phyloP scores from a whole-genome alignment of 2,888 invertebrate species.

The Drosophila austrosaltans region DNA sequence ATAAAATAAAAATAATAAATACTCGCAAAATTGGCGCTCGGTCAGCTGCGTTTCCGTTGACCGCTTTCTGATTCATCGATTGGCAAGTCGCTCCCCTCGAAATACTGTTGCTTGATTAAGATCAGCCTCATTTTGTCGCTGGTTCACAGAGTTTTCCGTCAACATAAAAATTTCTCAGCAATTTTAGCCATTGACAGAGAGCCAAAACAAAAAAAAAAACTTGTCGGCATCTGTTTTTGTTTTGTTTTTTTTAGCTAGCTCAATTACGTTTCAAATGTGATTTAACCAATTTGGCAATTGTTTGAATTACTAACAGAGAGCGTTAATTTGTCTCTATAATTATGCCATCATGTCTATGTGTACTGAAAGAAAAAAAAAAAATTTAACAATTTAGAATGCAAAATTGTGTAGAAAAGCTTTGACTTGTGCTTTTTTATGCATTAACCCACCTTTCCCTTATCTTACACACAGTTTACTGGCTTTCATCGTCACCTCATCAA shows the following conservation, averaged over 20 bases:
- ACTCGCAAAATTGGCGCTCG: slow-evolving; percentile 35
- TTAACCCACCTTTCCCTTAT: slow-evolving; percentile 45
- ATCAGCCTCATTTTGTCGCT: slow-evolving; percentile 62
- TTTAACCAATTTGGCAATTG: slow-evolving; percentile 60
- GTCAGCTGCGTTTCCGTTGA: slow-evolving; percentile 67
- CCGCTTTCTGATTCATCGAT: slow-evolving; percentile 65
- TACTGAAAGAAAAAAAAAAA: not conserved
- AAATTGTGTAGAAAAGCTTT: slow-evolving; percentile 41
- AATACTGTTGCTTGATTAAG: slow-evolving; percentile 54
- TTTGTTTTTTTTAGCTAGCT: slow-evolving; percentile 36
- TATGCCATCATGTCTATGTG: slow-evolving; percentile 46
- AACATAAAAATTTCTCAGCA: slow-evolving; percentile 52
- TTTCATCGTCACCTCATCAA: slow-evolving; percentile 46
- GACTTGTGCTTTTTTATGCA: slow-evolving; percentile 27
- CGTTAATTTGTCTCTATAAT: slow-evolving; percentile 71
- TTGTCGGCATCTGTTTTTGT: slow-evolving; percentile 43
- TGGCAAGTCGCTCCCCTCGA: not conserved
- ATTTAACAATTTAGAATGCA: not conserved
- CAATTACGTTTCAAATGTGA: slow-evolving; percentile 60
- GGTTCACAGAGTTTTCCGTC: slow-evolving; percentile 62
- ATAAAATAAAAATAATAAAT: slow-evolving; percentile 23
- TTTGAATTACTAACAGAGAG: slow-evolving; percentile 43
- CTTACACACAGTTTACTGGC: slow-evolving; percentile 19
- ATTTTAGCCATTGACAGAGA: slow-evolving; percentile 65
- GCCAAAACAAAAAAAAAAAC: slow-evolving; percentile 26